Evolutionary conservation across 1,140 invertebrate genomes (phyloP).

Genomic region (Akabosia matsudoensis): DNA sequence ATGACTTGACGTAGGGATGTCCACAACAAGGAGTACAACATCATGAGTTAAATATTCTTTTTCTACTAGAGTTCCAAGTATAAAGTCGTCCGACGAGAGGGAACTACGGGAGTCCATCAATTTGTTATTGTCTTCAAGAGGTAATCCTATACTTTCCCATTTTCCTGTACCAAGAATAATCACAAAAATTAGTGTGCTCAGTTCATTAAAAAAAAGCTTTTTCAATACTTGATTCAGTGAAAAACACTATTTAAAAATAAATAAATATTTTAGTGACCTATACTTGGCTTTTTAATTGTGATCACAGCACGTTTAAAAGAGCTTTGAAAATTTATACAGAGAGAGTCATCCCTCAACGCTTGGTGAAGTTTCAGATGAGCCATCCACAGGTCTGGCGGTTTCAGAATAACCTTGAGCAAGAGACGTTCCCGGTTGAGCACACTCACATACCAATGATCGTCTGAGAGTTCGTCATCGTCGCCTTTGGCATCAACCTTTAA

Average conservation of each 20-base stretch:
- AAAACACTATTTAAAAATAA: not conserved
- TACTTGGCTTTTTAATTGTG: constrained; percentile 29
- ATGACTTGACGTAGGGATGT: not conserved
- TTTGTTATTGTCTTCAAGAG: constrained; percentile 27
- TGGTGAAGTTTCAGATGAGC: constrained; percentile 23
- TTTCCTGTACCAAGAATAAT: not conserved
- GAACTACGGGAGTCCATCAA: constrained; percentile 12
- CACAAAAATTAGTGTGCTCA: not conserved
- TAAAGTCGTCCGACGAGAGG: not conserved
- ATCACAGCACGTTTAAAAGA: constrained; percentile 18
- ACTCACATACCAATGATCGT: constrained; percentile 28
- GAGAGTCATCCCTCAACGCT: constrained; percentile 6
- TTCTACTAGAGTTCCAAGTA: not conserved
- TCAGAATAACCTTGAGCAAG: constrained; percentile 30
- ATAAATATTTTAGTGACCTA: not conserved
- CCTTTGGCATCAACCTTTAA: not conserved
- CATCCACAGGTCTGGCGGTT: constrained; percentile 32
- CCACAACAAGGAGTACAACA: not conserved
- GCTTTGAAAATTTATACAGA: constrained; percentile 21
- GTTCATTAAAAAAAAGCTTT: too few relatives aligned
- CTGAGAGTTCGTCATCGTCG: not conserved
- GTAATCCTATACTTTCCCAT: constrained; percentile 27
- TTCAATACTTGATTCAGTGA: too few relatives aligned
- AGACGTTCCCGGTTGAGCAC: constrained; percentile 15
- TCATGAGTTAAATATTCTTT: constrained; percentile 17